Evolutionary conservation across 2,113 vertebrate species (phyloP), one percentile per base, ranked within the genome.

Genomic region (Steatornis caripensis): DNA sequence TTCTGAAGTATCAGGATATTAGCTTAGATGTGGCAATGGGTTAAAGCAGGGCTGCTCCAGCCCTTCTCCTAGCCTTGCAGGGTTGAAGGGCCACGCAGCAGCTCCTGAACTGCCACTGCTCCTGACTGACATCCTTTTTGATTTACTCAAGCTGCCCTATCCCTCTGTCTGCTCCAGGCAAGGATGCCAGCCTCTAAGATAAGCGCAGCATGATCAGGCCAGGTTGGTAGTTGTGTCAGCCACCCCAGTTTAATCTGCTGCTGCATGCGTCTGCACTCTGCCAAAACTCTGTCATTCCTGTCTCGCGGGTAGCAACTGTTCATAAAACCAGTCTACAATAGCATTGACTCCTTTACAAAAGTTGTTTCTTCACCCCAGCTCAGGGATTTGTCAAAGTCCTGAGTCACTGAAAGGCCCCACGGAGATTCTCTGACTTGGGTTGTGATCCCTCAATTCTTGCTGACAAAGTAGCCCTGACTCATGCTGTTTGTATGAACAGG

Each of bases 231-330:
- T n/a, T 9, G 49, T 90, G 85, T 85, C 93, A 96, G 55, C n/a
- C 70, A 37, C 60, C 61, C 55, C 70, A 79, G 55, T 34, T 75
- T 37, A 13, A 82, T 61, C 78, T 68, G 74, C 82, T 66, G 46
- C 65, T 22, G 26, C 68, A 1, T 0, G 69, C 15, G 19, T 17
- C 51, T 57, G 51, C n/a, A 34, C 37, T 0, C 55, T 91, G 89
- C 81, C 93, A 97, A 81, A 87, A 72, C 55, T 17, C 84, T 86
- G 79, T 88, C 89, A 86, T 22, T 84, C 48, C 74, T 55, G 30
- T 60, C 72, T 87, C 39, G 18, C 14, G 43, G 71, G 51, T 32
- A 80, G 77, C 77, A 58, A 32, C 12, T 60, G 36, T 32, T 39
- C 58, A 45, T 49, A 36, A 94, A 90, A 54, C 22, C 60, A n/a